These are phyloP conservation scores for Conistra vaccinii DNA, from an alignment of 2,888 invertebrate species.

Conservation along the genomic window DNA sequence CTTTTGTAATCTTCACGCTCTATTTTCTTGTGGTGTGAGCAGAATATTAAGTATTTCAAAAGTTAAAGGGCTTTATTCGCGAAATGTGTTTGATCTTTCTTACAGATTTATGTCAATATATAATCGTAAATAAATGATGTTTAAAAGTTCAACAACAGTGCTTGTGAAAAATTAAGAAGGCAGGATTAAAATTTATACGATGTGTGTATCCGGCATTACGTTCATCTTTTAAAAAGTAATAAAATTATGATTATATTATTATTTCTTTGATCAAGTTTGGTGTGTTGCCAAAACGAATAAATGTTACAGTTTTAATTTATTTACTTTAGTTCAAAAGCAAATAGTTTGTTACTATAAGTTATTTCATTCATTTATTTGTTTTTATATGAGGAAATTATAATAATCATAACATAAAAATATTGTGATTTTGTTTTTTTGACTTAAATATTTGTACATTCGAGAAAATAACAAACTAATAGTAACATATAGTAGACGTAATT, in stretches of 20 bases:
- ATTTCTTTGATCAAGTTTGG: constrained; percentile 49
- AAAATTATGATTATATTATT: constrained; percentile 43
- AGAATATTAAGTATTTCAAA: constrained; percentile 37
- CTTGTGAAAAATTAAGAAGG: neutral
- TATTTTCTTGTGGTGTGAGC: constrained; percentile 21
- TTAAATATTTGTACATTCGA: neutral
- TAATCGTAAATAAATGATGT: neutral
- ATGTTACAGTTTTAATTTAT: constrained; percentile 47
- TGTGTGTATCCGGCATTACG: constrained; percentile 10
- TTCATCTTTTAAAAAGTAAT: constrained; percentile 30
- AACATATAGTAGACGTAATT: neutral
- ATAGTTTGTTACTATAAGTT: constrained; percentile 30
- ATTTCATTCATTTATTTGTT: constrained; percentile 36
- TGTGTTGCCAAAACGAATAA: constrained; percentile 51
- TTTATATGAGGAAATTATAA: constrained; percentile 32
- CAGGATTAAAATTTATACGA: neutral
- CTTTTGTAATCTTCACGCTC: constrained; percentile 52
- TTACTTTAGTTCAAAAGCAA: constrained; percentile 55
- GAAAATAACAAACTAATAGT: neutral
- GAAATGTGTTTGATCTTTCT: constrained; percentile 20
- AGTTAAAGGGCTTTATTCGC: neutral
- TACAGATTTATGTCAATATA: neutral
- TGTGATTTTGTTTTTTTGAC: constrained; percentile 23
- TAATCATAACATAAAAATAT: constrained; percentile 36
- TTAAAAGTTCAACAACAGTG: neutral